A percentile compares a stretch with the other conserved stretches of the same genome.
Conservation (phyloP, 2,888 invertebrate species). For the Drosophila paracracens region DNA sequence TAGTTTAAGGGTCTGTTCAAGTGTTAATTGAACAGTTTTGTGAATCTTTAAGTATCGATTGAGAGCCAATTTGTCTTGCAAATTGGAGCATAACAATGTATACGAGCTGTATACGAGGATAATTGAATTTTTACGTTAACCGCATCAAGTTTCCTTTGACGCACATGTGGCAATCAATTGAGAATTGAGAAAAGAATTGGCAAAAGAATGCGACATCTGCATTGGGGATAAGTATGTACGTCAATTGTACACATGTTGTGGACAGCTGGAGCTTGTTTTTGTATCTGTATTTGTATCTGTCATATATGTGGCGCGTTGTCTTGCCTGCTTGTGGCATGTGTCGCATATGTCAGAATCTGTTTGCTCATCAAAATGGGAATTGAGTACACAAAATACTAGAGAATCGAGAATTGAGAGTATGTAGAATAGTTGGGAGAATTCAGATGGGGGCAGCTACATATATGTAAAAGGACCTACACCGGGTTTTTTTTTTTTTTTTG, state of each 20-base stretch:
- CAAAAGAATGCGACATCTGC: constrained; percentile 28
- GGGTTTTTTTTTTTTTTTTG: constrained; percentile 14
- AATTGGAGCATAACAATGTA: constrained; percentile 1
- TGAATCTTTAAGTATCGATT: background rate
- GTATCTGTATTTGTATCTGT: constrained; percentile 37
- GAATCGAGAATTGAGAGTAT: constrained; percentile 1
- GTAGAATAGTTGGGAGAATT: background rate
- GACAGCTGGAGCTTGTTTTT: constrained; percentile 37
- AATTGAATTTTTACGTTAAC: constrained; percentile 39
- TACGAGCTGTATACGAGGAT: background rate
- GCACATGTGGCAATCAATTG: constrained; percentile 54
- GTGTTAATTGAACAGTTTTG: background rate
- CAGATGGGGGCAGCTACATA: background rate
- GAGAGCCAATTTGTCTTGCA: background rate
- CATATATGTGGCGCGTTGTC: constrained; percentile 42
- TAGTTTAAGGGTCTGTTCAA: background rate
- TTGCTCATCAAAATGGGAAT: constrained; percentile 65
- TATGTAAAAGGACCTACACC: background rate
- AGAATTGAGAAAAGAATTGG: constrained; percentile 41
- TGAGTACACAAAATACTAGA: constrained; percentile 16
- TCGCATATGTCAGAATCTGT: constrained; percentile 71
- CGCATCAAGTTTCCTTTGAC: constrained; percentile 44
- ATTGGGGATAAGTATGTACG: constrained; percentile 33
- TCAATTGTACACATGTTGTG: constrained; percentile 49
- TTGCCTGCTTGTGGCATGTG: constrained; percentile 40